phyloP scores from a whole-genome alignment of 2,888 invertebrate species.

The Rutpela maculata region DNA sequence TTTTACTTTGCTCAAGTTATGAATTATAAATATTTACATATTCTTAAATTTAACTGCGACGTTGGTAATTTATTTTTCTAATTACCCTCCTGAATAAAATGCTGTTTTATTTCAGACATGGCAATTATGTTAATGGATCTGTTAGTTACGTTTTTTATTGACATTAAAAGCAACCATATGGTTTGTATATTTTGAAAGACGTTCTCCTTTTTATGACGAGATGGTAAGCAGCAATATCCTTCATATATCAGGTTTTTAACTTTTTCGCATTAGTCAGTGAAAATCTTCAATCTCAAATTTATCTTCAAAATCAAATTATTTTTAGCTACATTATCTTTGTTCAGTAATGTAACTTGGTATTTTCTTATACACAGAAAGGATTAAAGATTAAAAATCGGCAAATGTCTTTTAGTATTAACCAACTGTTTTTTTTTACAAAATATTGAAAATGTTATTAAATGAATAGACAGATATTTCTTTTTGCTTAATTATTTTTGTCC shows the following conservation, averaged over 20 bases:
- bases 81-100: constrained; percentile 17
- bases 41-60: constrained; percentile 7
- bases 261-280: too few species aligned
- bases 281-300: too few species aligned
- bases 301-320: too few species aligned
- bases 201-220: background rate
- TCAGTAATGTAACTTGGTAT: too few species aligned
- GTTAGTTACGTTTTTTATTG: constrained; percentile 11
- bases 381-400: too few species aligned
- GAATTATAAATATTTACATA: constrained; percentile 12
- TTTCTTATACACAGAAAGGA: too few species aligned
- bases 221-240: background rate
- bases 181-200: constrained; percentile 11
- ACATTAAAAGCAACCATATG: constrained; percentile 23
- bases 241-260: background rate
- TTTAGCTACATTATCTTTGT: too few species aligned
- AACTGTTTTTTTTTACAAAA: too few species aligned
- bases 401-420: too few species aligned
- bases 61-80: constrained; percentile 17
- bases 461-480: too few species aligned
- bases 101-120: constrained; percentile 21
- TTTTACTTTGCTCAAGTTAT: background rate
- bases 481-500: too few species aligned
- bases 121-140: constrained; percentile 17
- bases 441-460: too few species aligned